These are phyloP conservation scores for Drosophila acutilabella DNA, from an alignment of 2,888 invertebrate genomes.

Conservation along the genomic window DNA sequence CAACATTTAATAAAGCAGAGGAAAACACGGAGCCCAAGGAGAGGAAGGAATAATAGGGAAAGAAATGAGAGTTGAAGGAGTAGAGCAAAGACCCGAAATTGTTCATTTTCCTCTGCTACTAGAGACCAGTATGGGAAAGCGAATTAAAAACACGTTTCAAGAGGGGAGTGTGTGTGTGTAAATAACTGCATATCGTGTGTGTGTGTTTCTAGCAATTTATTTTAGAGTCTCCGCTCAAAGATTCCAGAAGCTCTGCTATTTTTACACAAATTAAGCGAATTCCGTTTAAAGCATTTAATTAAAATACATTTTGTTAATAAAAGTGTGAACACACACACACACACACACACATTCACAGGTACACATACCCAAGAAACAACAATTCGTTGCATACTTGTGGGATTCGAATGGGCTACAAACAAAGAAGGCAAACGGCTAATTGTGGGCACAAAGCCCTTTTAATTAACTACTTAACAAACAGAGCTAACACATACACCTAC, in stretches of 20 bases:
- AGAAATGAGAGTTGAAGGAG: not conserved
- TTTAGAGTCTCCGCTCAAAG: too few species aligned
- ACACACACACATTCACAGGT: not conserved
- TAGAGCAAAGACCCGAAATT: slow-evolving; percentile 35
- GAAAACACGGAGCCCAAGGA: slow-evolving; percentile 38
- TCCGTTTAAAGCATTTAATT: slow-evolving; percentile 62
- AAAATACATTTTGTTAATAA: slow-evolving; percentile 52
- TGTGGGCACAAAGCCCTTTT: slow-evolving; percentile 51
- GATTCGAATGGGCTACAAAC: slow-evolving; percentile 15
- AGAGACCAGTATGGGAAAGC: slow-evolving; percentile 15
- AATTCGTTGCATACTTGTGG: slow-evolving; percentile 52
- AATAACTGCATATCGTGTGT: too few species aligned
- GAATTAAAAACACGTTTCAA: slow-evolving; percentile 25
- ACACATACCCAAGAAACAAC: not conserved
- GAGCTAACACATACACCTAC: slow-evolving; percentile 5
- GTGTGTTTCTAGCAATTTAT: too few species aligned
- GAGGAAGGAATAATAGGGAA: not conserved
- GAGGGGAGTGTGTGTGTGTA: too few species aligned
- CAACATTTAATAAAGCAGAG: slow-evolving; percentile 60
- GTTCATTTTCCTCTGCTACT: slow-evolving; percentile 4
- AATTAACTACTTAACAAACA: slow-evolving; percentile 61
- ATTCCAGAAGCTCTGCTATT: slow-evolving; percentile 18
- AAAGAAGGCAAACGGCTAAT: slow-evolving; percentile 44
- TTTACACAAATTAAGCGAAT: slow-evolving; percentile 55
- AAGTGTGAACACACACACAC: not conserved